Base-by-base conservation (phyloP, 2,113 vertebrate species). In the Takifugu bimaculatus region DNA sequence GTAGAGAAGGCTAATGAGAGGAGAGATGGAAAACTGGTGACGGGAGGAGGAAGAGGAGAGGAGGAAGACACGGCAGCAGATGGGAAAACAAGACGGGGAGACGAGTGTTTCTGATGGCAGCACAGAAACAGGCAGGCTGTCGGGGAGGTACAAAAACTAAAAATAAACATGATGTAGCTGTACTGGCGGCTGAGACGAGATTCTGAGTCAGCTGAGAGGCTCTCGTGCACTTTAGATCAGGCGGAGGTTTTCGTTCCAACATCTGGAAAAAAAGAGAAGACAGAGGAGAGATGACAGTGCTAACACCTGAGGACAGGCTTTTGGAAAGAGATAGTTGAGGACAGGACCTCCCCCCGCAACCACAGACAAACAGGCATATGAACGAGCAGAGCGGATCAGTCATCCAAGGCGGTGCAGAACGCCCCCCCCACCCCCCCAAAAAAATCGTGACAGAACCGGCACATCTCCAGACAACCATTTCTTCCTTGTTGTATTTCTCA, bases 401-500 rank as follows among this genome's bases (percentile, higher is more conserved):
- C 88, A 87, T 89, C 77, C 70, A 50, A 20, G 4, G 84, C 70
- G n/a, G 66, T 51, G 39, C 78, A 71, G 20, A 20, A 20, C 20
- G 79, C 81, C 78, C 81, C 79, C 72, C 68, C 78, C 82, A 14
- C 81, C 78, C 81, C 78, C 68, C 70, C 20, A 20, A 20, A 20
- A 20, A 20, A 20, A 20, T 78, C 81, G 83, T 78, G 86, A 84
- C 77, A 82, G 79, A 86, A 70, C 73, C 74, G 65, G 75, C 77
- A 74, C 77, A 78, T 79, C 84, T 89, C 80, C 75, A 83, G 78
- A 78, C 52, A 57, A 87, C 85, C 70, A 82, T 80, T 50, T 32
- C 74, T 81, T 78, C 75, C 64, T 73, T 29, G 48, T 72, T 82
- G 58, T 42, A 13, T 63, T 32, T 85, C 66, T 81, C 65, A 70